Evolutionary conservation across 30 jellyfish, hydroid and myxozoan species (phyloP).

Genomic region (Clytia hemisphaerica): DNA sequence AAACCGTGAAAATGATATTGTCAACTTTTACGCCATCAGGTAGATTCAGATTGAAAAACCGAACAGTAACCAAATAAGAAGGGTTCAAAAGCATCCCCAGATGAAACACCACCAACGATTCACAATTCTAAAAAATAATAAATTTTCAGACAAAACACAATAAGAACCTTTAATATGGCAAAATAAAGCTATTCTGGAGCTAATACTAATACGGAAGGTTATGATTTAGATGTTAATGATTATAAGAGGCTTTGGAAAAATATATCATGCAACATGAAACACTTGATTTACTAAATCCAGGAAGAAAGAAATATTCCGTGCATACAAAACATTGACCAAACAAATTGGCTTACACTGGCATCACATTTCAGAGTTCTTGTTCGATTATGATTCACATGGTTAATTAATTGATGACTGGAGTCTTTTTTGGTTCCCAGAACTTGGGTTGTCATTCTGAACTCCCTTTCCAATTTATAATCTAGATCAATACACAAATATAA

Average conservation of each 20-base stretch:
- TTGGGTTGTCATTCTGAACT: slow-evolving; percentile 49
- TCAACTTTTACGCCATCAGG: slow-evolving; percentile 68
- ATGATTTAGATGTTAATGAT: no score
- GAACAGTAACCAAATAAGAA: slow-evolving; percentile 59
- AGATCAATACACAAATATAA: background rate
- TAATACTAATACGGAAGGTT: no score
- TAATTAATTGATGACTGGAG: slow-evolving; percentile 62
- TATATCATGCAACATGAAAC: background rate
- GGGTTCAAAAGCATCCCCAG: slow-evolving; percentile 75
- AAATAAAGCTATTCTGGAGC: no score
- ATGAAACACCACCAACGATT: slow-evolving; percentile 74
- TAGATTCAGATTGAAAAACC: slow-evolving; percentile 51
- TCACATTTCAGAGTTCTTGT: slow-evolving; percentile 70
- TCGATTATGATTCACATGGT: slow-evolving; percentile 53
- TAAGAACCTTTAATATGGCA: background rate
- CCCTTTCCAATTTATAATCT: slow-evolving; percentile 27
- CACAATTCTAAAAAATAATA: slow-evolving; percentile 60
- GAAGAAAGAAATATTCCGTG: background rate
- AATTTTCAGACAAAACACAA: background rate
- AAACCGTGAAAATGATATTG: slow-evolving; percentile 77
- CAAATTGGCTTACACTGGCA: slow-evolving; percentile 31
- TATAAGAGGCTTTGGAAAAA: background rate
- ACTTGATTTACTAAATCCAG: background rate
- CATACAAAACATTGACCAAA: background rate
- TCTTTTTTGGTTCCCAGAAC: slow-evolving; percentile 87